Conservation (phyloP, 2,797 vertebrate genomes). For the Poecile montanus region DNA sequence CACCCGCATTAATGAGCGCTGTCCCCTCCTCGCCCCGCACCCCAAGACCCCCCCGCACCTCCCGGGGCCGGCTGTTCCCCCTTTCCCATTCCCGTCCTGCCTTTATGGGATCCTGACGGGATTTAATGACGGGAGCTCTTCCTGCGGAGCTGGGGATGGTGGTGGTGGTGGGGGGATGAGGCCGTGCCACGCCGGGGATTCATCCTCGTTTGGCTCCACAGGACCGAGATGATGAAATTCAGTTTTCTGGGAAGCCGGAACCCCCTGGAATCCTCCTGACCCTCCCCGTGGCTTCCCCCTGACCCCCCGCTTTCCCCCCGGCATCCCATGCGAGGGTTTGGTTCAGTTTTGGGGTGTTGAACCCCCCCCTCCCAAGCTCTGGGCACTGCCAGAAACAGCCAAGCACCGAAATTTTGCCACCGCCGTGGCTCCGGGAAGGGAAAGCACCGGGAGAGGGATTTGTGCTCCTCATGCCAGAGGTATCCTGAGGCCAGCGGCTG, state of each 20-base stretch:
- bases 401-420: not conserved
- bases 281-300: not conserved
- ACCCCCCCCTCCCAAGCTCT: not conserved
- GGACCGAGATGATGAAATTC: not conserved
- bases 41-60: not conserved
- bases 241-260: accelerated
- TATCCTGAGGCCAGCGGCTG: not conserved
- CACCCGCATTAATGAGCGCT: accelerated
- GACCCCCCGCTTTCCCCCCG: accelerated
- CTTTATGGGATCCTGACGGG: not conserved
- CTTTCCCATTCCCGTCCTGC: not conserved
- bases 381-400: not conserved
- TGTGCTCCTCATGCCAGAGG: not conserved
- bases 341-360: not conserved
- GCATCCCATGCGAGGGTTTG: accelerated
- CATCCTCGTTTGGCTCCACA: accelerated
- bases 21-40: not conserved
- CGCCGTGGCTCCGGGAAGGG: not conserved
- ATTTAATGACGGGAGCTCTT: not conserved
- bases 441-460: not conserved
- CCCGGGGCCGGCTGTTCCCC: not conserved
- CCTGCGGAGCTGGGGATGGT: not conserved
- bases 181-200: not conserved
- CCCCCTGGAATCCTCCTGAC: not conserved
- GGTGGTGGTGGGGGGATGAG: not conserved